Base-by-base conservation (phyloP, 2,113 vertebrate genomes). In the Gasterosteus aculeatus region DNA sequence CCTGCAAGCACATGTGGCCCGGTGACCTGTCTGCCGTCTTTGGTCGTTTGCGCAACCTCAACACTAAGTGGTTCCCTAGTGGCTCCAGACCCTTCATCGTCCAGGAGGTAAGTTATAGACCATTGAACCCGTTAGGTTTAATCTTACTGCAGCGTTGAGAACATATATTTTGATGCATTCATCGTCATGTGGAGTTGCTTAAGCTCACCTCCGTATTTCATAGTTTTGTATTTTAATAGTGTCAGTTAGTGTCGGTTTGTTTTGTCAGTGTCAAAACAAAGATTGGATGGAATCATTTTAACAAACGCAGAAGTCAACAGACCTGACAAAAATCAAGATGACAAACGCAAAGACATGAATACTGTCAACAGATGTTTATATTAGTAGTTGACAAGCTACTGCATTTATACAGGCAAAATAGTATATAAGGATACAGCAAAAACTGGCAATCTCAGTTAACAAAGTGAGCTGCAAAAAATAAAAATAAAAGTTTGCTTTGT, bases 1-100 rank as follows among this genome's bases (percentile, higher is more conserved):
- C 96, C 78, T 87, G 94, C 69, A 98, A 97, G 42, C 97, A 98
- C 77, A 96, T 98, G 95, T 98, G 97, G 97, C 97, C 97, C 0
- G 95, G 92, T n/a, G 97, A 98, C 64, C 78, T 98, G 33, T 80
- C 89, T 1, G 92, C 62, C 0, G 0, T 97, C 81, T 87, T 93
- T 26, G 79, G 89, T 0, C 79, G 89, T 56, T 90, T 98, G 29
- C 75, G 94, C 7, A 93, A 95, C 75, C 94, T 98, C 26, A 96
- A 92, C 80, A 93, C 85, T 54, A 79, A 7, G 0, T 98, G 96
- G 96, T 98, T 98, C 84, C 0, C 93, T 9, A 1, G 2, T 57
- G 94, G 93, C 67, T 75, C 93, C 10, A 95, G 49, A 70, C 93
- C 97, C 22, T 97, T 99, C 81, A 93, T 98, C 90, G 97, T 78